Conservation (phyloP, 1,140 invertebrate species). For the Drosophila biarmipes region DNA sequence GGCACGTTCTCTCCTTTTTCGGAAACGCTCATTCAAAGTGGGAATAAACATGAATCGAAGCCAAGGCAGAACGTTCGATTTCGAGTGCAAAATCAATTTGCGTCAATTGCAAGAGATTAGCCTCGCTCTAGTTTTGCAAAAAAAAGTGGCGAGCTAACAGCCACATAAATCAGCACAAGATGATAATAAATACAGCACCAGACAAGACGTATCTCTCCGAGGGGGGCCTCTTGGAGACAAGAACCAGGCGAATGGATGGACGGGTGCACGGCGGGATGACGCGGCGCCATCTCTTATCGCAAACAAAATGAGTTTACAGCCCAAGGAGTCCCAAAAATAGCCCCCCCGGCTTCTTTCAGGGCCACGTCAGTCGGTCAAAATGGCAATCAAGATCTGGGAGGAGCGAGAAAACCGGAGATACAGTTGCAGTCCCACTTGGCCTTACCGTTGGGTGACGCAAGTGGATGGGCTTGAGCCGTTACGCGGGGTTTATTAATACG, state of each 20-base stretch:
- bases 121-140: constrained; percentile 68
- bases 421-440: constrained; percentile 7
- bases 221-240: constrained; percentile 51
- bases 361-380: constrained; percentile 42
- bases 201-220: constrained; percentile 24
- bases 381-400: constrained; percentile 1
- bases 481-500: constrained; percentile 19
- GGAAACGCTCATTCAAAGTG: constrained; percentile 29
- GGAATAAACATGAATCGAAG: constrained; percentile 41
- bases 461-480: constrained; percentile 10
- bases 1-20: constrained; percentile 30
- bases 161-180: constrained; percentile 68
- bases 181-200: constrained; percentile 65
- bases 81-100: constrained; percentile 70
- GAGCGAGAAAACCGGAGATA: constrained; percentile 8
- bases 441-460: constrained; percentile 49
- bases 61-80: constrained; percentile 38
- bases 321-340: constrained; percentile 22
- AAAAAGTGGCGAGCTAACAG: constrained; percentile 35
- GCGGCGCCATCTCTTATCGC: constrained; percentile 28
- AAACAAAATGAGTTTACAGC: constrained; percentile 32
- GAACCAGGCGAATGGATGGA: background rate
- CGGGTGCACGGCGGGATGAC: constrained; percentile 13
- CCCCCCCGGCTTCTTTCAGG: constrained; percentile 19
- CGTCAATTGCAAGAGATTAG: constrained; percentile 80